Base-by-base conservation (phyloP, 2,113 vertebrate genomes). In the Rhinoderma darwinii region DNA sequence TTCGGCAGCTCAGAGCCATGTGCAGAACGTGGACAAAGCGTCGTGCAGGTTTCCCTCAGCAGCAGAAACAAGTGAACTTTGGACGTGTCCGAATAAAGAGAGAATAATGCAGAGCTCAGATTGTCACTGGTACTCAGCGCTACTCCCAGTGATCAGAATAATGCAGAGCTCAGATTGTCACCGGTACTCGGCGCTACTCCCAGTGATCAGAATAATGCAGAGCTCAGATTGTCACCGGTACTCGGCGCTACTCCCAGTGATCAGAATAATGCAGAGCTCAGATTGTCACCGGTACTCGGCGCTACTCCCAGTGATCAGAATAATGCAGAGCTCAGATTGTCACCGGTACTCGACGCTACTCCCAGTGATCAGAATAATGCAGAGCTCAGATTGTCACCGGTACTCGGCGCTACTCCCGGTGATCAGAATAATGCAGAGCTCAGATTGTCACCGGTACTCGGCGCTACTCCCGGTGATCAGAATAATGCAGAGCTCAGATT, bases 21-120 rank as follows among this genome's bases (percentile, higher is more conserved):
- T 83, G 81, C 63, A 25, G n/a, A 82, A 35, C 25, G 0, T 12
- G 59, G 80, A 61, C 59, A 82, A 83, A 72, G 81, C 81, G 43
- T 30, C 25, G 12, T 27, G 72, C 66, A 35, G 32, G 66, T 70
- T 35, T 27, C 14, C 47, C 27, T 79, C 59, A 63, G 39, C 2
- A 82, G 3, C 43, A 66, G 39, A 75, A 44, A 43, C 10, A 25
- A 44, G 37, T 75, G 39, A 75, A 75, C 39, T 75, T 75, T 75
- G 72, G 39, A 30, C 27, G 59, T 73, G 14, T 44, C 39, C 44
- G 22, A 37, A 30, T 4, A 30, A 63, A 63, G 1, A 63, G 51
- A 63, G n/a, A n/a, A 63, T 27, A 50, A 11, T 50, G 47, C n/a
- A n/a, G n/a, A n/a, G n/a, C n/a, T n/a, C n/a, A n/a, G n/a, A n/a